Evolutionary conservation across 92 coral and sea anemone species (phyloP).

Genomic region (Palythoa grandis): DNA sequence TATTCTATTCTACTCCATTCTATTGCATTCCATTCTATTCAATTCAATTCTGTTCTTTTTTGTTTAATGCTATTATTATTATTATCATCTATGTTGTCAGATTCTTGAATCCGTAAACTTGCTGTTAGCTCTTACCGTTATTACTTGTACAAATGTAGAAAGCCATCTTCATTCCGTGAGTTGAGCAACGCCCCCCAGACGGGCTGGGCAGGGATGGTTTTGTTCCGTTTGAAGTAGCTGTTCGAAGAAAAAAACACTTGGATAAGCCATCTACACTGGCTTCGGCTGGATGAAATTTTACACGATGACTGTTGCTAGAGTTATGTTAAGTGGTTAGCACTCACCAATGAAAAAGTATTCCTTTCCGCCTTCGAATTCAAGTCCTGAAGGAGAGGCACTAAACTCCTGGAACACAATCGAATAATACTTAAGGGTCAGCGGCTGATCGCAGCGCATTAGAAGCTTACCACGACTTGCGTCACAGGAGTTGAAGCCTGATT

Average conservation of each 20-base stretch:
- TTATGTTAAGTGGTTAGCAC: not conserved
- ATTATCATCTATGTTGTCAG: not conserved
- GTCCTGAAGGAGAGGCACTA: constrained; percentile 74
- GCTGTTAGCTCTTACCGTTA: constrained; percentile 52
- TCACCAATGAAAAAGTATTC: constrained; percentile 76
- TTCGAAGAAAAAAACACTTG: not conserved
- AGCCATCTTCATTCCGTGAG: constrained; percentile 70
- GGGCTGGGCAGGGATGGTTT: constrained; percentile 51
- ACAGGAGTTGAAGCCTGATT: constrained; percentile 69
- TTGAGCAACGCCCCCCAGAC: constrained; percentile 70
- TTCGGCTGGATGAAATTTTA: not conserved
- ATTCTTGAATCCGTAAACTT: too few species aligned
- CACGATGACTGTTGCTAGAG: not conserved
- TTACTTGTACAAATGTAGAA: constrained; percentile 62
- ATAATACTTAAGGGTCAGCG: constrained; percentile 66
- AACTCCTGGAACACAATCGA: constrained; percentile 71
- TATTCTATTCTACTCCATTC: too few species aligned
- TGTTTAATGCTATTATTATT: too few species aligned
- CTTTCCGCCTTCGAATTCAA: constrained; percentile 73
- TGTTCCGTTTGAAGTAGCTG: constrained; percentile 79
- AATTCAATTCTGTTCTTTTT: too few species aligned
- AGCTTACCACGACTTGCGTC: constrained; percentile 53
- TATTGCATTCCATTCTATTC: too few species aligned
- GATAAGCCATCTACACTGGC: not conserved
- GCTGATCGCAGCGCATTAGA: constrained; percentile 62